Evolutionary conservation across 2,797 vertebrate genomes (phyloP), one percentile per base, ranked within the genome.

Genomic region (Channallabes apus): DNA sequence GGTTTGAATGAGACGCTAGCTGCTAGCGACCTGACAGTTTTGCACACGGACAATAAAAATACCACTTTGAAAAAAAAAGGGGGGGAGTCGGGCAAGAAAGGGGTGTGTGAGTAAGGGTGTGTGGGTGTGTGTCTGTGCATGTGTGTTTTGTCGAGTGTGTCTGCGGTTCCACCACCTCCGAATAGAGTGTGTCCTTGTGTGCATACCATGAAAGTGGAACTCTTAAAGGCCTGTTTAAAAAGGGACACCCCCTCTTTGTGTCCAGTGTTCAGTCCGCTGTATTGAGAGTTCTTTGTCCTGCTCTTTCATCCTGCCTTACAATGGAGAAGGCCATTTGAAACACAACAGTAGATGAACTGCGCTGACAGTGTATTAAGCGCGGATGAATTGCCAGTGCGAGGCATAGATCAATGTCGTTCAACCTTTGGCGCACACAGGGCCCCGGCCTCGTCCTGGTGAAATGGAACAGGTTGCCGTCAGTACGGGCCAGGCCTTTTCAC

Each of bases 331-430:
- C 94, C 90, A 90, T 95, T 94, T 94, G 92, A 94, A 95, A 94
- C 94, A 95, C 95, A 95, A 94, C 94, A 93, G 93, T 95, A 93
- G 95, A 95, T 95, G 94, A 95, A 95, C 94, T 95, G 93, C 93
- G 71, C 94, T 95, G 94, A 95, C 94, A 95, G 95, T 95, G 95
- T 95, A 95, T 95, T 96, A 96, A 95, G 94, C 91, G 94, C 93
- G 94, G 95, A 95, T 95, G 94, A 95, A 96, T 94, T 93, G 94
- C 92, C 94, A 92, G 93, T 94, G 94, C 93, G 92, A 94, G 93
- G 94, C 92, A 93, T 94, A 94, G 94, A 95, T 95, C 94, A 95
- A 92, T 94, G 94, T 94, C 94, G 94, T 94, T 93, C 94, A 95
- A 93, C 94, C 93, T 94, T 92, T 91, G 92, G 92, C 94, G 93